Conservation (phyloP, 2,888 invertebrate species). For the Drosophila paramelanica region DNA sequence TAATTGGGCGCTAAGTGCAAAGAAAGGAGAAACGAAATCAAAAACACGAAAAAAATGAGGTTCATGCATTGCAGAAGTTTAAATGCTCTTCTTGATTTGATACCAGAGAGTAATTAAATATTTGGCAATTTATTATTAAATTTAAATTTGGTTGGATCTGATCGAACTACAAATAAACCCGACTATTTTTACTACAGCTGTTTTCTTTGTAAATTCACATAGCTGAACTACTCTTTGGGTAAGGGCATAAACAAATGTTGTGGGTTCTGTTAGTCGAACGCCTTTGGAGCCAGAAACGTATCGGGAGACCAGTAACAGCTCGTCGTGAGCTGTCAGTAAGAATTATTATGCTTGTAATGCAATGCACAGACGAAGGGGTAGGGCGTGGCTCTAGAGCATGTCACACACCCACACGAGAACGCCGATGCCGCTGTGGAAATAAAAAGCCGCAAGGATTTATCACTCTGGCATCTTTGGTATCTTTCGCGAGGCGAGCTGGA, state of each 20-base stretch:
- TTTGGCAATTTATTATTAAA: too few species aligned
- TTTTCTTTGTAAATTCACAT: background rate
- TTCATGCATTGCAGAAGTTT: background rate
- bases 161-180: too few species aligned
- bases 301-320: constrained; percentile 38
- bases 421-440: constrained; percentile 61
- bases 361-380: constrained; percentile 56
- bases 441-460: constrained; percentile 81
- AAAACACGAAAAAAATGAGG: background rate
- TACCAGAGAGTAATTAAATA: too few species aligned
- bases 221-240: background rate
- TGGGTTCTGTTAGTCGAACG: constrained; percentile 12
- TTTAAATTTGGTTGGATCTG: too few species aligned
- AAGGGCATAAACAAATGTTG: constrained; percentile 21
- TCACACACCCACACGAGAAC: constrained; percentile 61
- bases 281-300: constrained; percentile 10
- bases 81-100: constrained; percentile 7
- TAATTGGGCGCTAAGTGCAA: constrained; percentile 77
- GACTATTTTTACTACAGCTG: too few species aligned
- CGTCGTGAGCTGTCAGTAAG: constrained; percentile 73
- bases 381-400: constrained; percentile 56
- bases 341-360: constrained; percentile 80
- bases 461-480: constrained; percentile 75
- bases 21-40: constrained; percentile 12
- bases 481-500: constrained; percentile 9